Conservation (phyloP, 2,113 vertebrate species). For the Nanger granti region DNA sequence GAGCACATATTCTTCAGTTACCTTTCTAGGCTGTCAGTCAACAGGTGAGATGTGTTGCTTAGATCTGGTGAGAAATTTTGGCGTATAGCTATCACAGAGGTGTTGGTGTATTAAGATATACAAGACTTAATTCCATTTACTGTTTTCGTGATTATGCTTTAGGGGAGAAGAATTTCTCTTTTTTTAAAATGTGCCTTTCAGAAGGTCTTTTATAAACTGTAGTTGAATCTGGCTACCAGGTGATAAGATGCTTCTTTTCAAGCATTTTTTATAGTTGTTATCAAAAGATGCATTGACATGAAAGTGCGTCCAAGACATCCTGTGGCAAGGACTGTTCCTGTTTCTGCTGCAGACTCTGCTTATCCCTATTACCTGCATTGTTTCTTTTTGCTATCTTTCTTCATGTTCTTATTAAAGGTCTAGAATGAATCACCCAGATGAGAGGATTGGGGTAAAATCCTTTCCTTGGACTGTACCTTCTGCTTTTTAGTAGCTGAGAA, state of each 20-base stretch:
- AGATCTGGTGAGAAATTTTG: constrained; percentile 7
- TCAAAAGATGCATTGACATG: neutral
- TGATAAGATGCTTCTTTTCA: neutral
- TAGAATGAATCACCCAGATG: neutral
- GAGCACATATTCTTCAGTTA: neutral
- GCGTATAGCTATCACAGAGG: neutral
- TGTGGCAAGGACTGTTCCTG: neutral
- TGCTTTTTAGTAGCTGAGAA: constrained; percentile 11
- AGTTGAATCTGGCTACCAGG: neutral
- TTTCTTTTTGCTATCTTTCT: neutral
- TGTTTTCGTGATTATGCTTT: constrained; percentile 16
- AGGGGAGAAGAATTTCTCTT: neutral
- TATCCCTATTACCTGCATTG: neutral
- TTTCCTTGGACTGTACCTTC: neutral
- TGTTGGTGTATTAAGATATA: constrained; percentile 18
- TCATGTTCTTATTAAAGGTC: neutral
- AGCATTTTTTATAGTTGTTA: neutral
- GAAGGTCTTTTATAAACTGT: neutral
- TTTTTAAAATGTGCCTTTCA: neutral
- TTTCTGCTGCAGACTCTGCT: neutral
- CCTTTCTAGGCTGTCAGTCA: constrained; percentile 1
- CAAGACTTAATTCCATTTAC: neutral
- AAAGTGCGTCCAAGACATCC: neutral
- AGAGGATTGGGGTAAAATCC: neutral
- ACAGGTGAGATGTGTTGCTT: constrained; percentile 16